Conservation (phyloP, 2,797 vertebrate genomes). For the Todus mexicanus region DNA sequence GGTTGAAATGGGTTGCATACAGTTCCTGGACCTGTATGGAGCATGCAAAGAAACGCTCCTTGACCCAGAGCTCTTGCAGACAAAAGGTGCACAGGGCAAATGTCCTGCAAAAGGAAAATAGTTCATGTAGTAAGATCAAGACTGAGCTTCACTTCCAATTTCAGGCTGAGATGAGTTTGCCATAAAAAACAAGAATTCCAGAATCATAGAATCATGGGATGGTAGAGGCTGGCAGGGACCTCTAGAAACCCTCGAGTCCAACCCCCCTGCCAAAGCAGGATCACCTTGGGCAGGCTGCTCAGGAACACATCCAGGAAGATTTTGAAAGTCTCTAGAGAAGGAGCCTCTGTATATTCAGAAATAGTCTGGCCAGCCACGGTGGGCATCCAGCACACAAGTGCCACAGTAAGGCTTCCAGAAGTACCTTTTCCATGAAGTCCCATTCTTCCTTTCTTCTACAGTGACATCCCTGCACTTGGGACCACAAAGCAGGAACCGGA, state of each 20-base stretch:
- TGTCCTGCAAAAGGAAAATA: neutral
- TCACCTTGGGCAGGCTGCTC: too few relatives aligned
- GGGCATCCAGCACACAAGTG: neutral
- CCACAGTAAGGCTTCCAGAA: neutral
- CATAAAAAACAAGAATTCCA: neutral
- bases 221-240: too few relatives aligned
- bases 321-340: too few relatives aligned
- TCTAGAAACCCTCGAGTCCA: too few relatives aligned
- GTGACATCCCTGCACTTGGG: neutral
- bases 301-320: too few relatives aligned
- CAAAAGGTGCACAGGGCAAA: neutral
- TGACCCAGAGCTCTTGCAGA: neutral
- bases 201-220: neutral
- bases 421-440: neutral
- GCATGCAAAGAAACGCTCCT: neutral
- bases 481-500: constrained; percentile 37
- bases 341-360: neutral
- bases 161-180: neutral
- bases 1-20: neutral
- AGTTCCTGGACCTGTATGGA: neutral
- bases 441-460: constrained; percentile 21
- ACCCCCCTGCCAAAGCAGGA: too few relatives aligned
- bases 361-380: neutral
- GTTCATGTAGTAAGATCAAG: neutral
- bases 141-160: neutral